Evolutionary conservation across 92 coral and sea anemone genomes (phyloP), one percentile per base, ranked within the genome.

Genomic region (Muricea muricata): DNA sequence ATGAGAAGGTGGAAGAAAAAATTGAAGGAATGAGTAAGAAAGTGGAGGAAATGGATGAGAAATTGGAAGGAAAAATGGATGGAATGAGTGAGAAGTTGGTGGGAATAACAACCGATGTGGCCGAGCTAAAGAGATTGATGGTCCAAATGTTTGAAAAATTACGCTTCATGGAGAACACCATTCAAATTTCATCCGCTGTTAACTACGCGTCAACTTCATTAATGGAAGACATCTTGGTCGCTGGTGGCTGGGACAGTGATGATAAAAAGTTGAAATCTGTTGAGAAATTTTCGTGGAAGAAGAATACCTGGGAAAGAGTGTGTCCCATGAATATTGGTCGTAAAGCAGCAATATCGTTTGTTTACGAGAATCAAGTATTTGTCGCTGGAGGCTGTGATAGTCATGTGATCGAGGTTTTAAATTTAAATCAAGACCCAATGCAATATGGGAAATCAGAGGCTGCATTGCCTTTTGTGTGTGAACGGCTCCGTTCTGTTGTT

Each of bases 191-290:
- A 65, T 65, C 41, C 13, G 37, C 15, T 14, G 30, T 28, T 21
- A 33, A 65, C 35, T 37, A 65, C 26, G 72, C 72, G 7, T 65
- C 41, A 8, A 65, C 9, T 33, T 7, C 61, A 0, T 54, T 15
- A 54, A 5, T 65, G 72, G 72, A 65, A 28, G 72, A 65, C 72
- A 65, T 65, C 35, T 28, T 65, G 18, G n/a, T 65, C 8, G 72
- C 35, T 7, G 72, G 72, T 14, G 72, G 72, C 41, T 13, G 18
- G 10, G 26, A 28, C 72, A 33, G 26, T 8, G 29, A 65, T 28
- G 35, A 28, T 24, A 28, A 28, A 14, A 17, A 3, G 14, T 6
- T 33, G 29, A 15, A 3, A 54, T 54, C 61, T 54, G 25, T 23
- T 14, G 61, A 54, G 25, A 54, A 25, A 54, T 54, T 54, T 54